These are phyloP conservation scores for Oxyura jamaicensis DNA, from an alignment of 2,113 vertebrate genomes.

Conservation along the genomic window DNA sequence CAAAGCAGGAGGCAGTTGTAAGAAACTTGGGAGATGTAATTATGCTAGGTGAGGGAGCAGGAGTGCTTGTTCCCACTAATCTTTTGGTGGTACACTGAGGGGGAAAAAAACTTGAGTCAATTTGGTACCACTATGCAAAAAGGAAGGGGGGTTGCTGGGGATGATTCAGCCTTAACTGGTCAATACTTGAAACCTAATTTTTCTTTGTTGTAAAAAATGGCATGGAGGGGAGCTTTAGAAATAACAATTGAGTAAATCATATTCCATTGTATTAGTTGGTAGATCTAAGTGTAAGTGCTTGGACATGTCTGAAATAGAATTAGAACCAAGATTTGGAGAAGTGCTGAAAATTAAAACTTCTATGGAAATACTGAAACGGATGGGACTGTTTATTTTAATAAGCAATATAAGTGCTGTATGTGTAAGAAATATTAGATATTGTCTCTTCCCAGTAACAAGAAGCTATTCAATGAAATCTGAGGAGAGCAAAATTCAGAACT, in stretches of 20 bases:
- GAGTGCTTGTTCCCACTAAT: not conserved
- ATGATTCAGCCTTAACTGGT: not conserved
- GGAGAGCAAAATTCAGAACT: not conserved
- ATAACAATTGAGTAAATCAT: not conserved
- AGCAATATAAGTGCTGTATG: accelerated
- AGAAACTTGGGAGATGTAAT: not conserved
- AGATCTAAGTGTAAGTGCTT: not conserved
- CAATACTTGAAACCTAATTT: not conserved
- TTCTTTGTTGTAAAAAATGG: not conserved
- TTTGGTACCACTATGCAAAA: not conserved
- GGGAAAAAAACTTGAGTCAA: not conserved
- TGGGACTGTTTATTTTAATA: not conserved
- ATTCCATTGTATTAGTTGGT: not conserved
- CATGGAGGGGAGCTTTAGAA: not conserved
- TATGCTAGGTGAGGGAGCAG: not conserved
- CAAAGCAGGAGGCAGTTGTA: not conserved
- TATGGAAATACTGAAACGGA: not conserved
- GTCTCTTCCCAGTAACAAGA: not conserved
- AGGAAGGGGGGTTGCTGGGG: not conserved
- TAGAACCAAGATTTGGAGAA: not conserved
- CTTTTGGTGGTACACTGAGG: not conserved
- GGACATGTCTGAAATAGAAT: not conserved
- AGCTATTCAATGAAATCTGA: not conserved
- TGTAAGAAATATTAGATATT: not conserved
- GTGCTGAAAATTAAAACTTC: not conserved